phyloP scores from a whole-genome alignment of 2,888 invertebrate species.

The Argyresthia goedartella region DNA sequence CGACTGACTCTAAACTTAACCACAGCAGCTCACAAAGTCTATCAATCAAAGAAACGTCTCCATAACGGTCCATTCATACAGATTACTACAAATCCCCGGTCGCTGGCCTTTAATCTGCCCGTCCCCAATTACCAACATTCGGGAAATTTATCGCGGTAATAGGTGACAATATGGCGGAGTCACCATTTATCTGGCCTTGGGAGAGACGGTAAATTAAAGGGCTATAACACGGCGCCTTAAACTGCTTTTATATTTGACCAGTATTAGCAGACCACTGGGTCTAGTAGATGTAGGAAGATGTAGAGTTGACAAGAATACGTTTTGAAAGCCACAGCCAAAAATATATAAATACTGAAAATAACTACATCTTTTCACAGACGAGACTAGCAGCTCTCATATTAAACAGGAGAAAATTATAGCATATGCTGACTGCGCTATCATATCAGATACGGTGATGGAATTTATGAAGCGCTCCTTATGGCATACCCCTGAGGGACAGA shows the following conservation, averaged over 20 bases:
- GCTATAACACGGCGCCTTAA: slow-evolving; percentile 1
- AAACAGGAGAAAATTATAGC: background rate
- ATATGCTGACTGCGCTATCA: background rate
- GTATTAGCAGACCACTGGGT: background rate
- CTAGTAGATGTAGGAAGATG: background rate
- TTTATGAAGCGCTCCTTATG: too few relatives aligned
- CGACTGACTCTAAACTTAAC: too few relatives aligned
- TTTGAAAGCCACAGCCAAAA: background rate
- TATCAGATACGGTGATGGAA: too few relatives aligned
- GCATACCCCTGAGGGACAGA: too few relatives aligned
- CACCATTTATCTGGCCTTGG: slow-evolving; percentile 1
- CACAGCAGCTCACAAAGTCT: too few relatives aligned
- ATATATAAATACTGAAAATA: background rate
- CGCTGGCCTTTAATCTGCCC: background rate
- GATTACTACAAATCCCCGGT: background rate
- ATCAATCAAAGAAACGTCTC: background rate
- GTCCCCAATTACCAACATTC: slow-evolving; percentile 1
- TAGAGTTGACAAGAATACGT: background rate
- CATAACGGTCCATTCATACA: background rate
- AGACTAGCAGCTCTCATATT: background rate
- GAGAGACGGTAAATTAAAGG: slow-evolving; percentile 1
- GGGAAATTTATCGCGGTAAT: slow-evolving; percentile 3
- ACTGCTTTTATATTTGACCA: slow-evolving; percentile 6
- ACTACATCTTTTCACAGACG: background rate
- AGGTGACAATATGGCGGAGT: slow-evolving; percentile 5